A percentile compares a stretch with the other conserved stretches of the same genome.
These are phyloP conservation scores for Barypeithes pellucidus DNA, from an alignment of 2,888 invertebrate species.

Conservation along the genomic window DNA sequence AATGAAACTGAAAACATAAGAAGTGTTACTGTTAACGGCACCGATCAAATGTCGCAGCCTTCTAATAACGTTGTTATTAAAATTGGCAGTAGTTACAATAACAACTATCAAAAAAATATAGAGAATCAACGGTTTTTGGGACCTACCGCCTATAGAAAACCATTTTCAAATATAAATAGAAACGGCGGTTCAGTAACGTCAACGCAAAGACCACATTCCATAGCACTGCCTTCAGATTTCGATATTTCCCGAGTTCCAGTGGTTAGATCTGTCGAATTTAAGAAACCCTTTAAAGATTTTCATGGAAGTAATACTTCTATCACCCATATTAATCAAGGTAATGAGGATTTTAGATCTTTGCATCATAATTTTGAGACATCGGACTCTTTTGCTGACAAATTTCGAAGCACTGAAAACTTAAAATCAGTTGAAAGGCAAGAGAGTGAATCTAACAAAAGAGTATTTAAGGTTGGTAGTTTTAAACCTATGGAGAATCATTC, in stretches of 20 bases:
- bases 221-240: conserved; percentile 65
- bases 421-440: conserved; percentile 43
- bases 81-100: conserved; percentile 60
- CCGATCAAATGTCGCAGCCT: conserved; percentile 62
- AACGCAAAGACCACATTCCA: conserved; percentile 64
- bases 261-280: conserved; percentile 72
- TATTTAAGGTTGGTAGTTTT: conserved; percentile 63
- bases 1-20: conserved; percentile 45
- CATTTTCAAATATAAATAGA: conserved; percentile 64
- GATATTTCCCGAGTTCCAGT: conserved; percentile 70
- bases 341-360: conserved; percentile 49
- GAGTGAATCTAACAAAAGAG: conserved; percentile 45
- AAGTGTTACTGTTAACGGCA: conserved; percentile 67
- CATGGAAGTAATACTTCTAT: conserved; percentile 63
- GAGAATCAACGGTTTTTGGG: conserved; percentile 52
- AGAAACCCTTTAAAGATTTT: conserved; percentile 68
- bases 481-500: conserved; percentile 55
- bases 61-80: conserved; percentile 68
- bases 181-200: conserved; percentile 48
- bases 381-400: conserved; percentile 40
- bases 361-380: conserved; percentile 31
- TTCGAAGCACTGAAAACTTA: conserved; percentile 52
- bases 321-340: conserved; percentile 62
- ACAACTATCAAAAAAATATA: conserved; percentile 47
- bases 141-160: conserved; percentile 65